A percentile compares a stretch with the other conserved stretches of the same genome.
phyloP scores from a whole-genome alignment of 2,113 vertebrate genomes.

The Gavia stellata region DNA sequence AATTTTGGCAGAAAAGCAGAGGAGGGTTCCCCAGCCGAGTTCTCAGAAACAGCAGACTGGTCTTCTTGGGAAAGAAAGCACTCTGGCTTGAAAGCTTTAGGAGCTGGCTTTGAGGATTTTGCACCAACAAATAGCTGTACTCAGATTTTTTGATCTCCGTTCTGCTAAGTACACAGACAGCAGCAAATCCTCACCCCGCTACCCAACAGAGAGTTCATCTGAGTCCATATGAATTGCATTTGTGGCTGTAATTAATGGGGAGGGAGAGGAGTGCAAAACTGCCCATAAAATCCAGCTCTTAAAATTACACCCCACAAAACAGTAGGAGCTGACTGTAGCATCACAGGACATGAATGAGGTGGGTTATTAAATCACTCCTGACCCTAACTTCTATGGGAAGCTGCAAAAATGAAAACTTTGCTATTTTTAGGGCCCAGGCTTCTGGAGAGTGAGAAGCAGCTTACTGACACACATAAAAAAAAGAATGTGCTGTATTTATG shows the following conservation, averaged over 20 bases:
- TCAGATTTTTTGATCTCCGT: not conserved
- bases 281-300: not conserved
- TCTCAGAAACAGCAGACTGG: not conserved
- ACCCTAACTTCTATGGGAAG: not conserved
- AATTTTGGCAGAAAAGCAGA: not conserved
- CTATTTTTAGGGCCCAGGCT: not conserved
- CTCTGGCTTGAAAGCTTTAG: not conserved
- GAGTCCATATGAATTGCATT: not conserved
- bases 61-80: not conserved
- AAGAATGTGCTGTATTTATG: not conserved
- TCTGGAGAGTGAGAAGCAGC: not conserved
- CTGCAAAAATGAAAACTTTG: not conserved
- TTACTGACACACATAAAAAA: not conserved
- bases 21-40: not conserved
- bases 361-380: not conserved
- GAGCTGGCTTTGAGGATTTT: not conserved
- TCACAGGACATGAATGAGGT: not conserved
- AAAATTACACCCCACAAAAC: not conserved
- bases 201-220: not conserved
- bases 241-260: not conserved
- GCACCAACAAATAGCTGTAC: not conserved
- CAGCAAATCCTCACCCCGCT: not conserved
- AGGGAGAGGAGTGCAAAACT: not conserved
- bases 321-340: not conserved
- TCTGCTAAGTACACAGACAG: not conserved